Evolutionary conservation across 2,797 vertebrate genomes (phyloP), one percentile per base, ranked within the genome.

Genomic region (Manis pentadactyla): DNA sequence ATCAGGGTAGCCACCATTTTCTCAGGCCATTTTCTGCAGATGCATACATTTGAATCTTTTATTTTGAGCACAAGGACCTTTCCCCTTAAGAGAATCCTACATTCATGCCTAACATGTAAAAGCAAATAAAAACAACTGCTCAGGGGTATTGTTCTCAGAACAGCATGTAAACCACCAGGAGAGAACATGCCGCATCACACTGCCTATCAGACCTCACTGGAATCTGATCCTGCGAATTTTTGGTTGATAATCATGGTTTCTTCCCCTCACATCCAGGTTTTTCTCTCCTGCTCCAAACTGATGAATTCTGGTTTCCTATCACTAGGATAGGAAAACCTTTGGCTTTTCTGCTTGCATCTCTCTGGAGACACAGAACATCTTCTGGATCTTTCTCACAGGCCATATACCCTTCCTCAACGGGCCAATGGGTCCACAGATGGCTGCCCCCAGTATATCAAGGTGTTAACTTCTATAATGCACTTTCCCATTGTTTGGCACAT

Each of bases 41-140:
- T 25, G 23, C 25, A 8, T 29, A 57, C 64, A 77, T 82, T 82
- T 81, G n/a, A 29, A 59, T 59, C 31, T 78, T 84, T 82, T 71
- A 34, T 73, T 90, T 81, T 88, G 71, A 86, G 69, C 63, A 55
- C 19, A 84, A 34, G 53, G 49, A 55, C 6, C 57, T 91, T 71
- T 73, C 49, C 25, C 31, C 51, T 75, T 84, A 87, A 66, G n/a
- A 69, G 68, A 53, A 63, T 63, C 34, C 55, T 86, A 92, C 51
- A 78, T 23, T 68, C 59, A 94, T 39, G 17, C 49, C 63, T 85
- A 69, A 18, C 31, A 77, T 0, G 23, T 63, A 61, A 75, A 55
- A 86, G 64, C 63, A 78, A 91, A 82, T 74, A 78, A 95, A 89
- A 92, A 69, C 29, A 87, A 81, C 25, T 61, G 39, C 27, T 84